Conservation (phyloP, 2,888 invertebrate species). For the Idaea aversata region DNA sequence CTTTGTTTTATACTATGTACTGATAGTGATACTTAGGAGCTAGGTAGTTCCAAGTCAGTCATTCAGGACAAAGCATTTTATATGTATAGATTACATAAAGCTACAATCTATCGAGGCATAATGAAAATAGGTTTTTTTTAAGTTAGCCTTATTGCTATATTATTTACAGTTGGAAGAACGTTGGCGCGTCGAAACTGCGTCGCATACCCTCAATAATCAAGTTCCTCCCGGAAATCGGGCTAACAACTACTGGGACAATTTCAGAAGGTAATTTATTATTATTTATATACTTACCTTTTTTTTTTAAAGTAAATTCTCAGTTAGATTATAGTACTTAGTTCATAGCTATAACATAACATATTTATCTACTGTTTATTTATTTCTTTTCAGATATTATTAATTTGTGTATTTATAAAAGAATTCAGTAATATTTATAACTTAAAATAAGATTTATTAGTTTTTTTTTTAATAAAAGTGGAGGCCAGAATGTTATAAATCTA, state of each 20-base stretch:
- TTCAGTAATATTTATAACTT: background rate
- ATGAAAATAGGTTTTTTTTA: background rate
- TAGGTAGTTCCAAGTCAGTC: too few relatives aligned
- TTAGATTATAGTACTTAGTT: background rate
- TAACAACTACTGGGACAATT: constrained; percentile 97
- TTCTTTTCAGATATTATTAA: constrained; percentile 64
- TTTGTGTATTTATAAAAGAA: constrained; percentile 2
- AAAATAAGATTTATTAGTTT: background rate
- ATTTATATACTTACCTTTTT: background rate
- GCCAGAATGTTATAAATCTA: constrained; percentile 6
- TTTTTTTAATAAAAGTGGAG: constrained; percentile 14
- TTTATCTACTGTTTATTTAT: constrained; percentile 32
- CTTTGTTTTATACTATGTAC: too few relatives aligned
- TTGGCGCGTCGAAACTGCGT: constrained; percentile 70
- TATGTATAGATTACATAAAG: too few relatives aligned
- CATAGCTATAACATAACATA: constrained; percentile 1
- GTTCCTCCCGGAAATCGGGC: constrained; percentile 94
- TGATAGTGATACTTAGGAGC: too few relatives aligned
- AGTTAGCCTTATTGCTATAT: constrained; percentile 13
- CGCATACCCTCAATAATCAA: constrained; percentile 90
- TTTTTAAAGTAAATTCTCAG: background rate
- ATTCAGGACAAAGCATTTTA: too few relatives aligned
- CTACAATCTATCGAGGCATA: background rate
- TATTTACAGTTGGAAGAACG: constrained; percentile 71
- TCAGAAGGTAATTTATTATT: constrained; percentile 85